Conservation (phyloP, 1,140 invertebrate genomes). For the Trachymyrmex septentrionalis region DNA sequence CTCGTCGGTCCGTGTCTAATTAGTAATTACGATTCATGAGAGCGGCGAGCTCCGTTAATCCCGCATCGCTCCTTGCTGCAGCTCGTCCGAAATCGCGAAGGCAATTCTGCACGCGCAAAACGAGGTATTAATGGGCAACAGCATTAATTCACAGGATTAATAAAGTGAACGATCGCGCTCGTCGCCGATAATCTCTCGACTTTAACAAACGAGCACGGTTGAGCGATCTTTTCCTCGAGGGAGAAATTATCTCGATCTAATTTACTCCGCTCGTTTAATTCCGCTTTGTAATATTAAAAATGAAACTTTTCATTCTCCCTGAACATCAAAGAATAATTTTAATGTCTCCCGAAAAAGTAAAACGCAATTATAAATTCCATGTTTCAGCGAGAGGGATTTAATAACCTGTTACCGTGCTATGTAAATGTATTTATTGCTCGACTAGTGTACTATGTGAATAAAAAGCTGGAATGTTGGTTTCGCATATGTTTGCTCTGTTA, state of each 20-base stretch:
- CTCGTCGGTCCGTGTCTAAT: conserved; percentile 61
- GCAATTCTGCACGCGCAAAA: conserved; percentile 43
- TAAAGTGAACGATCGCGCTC: conserved; percentile 32
- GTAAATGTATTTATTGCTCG: conserved; percentile 35
- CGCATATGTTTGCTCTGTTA: conserved; percentile 43
- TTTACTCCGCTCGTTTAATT: background rate
- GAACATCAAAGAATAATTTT: background rate
- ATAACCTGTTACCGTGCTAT: background rate
- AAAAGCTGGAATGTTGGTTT: conserved; percentile 48
- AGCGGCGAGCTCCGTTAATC: conserved; percentile 58
- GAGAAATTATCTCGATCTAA: background rate
- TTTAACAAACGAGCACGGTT: background rate
- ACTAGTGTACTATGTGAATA: conserved; percentile 34
- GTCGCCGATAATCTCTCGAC: background rate
- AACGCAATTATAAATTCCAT: background rate
- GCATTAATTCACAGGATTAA: conserved; percentile 51
- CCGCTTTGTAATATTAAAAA: background rate
- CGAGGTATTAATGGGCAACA: conserved; percentile 46
- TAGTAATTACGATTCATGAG: conserved; percentile 72
- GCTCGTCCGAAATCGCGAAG: conserved; percentile 60
- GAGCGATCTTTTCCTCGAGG: background rate
- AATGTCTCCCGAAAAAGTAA: background rate
- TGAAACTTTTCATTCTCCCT: background rate
- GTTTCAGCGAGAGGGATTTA: conserved; percentile 4
- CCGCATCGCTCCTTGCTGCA: background rate